A percentile compares a stretch with the other conserved stretches of the same genome.
phyloP scores from a whole-genome alignment of 2,888 invertebrate species.

The Parascotia fuliginaria region DNA sequence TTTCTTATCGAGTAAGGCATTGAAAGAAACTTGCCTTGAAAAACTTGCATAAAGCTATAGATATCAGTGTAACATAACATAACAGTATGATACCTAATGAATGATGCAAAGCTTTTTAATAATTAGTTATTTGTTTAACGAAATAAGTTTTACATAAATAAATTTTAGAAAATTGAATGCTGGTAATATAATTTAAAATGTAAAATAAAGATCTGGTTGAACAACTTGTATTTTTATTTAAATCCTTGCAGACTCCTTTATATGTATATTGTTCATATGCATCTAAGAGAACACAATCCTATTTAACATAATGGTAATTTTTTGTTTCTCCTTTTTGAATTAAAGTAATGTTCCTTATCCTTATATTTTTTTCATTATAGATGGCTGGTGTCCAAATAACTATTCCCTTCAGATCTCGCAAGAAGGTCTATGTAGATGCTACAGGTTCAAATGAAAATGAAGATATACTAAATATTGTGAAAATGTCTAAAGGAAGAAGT shows the following conservation, averaged over 20 bases:
- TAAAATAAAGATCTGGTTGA: slow-evolving; percentile 28
- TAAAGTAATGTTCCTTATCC: too few relatives aligned
- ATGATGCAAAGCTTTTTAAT: slow-evolving; percentile 2
- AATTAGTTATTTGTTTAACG: slow-evolving; percentile 11
- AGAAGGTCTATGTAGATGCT: slow-evolving; percentile 63
- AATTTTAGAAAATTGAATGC: slow-evolving; percentile 14
- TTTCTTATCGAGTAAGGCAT: neutral
- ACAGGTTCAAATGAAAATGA: slow-evolving; percentile 64
- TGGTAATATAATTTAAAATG: slow-evolving; percentile 28
- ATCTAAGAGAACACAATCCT: too few relatives aligned
- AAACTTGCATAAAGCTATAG: neutral
- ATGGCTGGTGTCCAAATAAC: slow-evolving; percentile 79
- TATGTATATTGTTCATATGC: neutral
- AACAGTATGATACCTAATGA: neutral
- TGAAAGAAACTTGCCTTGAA: neutral
- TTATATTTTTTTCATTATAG: slow-evolving; percentile 47
- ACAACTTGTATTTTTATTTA: slow-evolving; percentile 1
- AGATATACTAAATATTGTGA: slow-evolving; percentile 52
- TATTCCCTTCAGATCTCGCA: slow-evolving; percentile 80
- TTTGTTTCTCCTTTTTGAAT: too few relatives aligned
- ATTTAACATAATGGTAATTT: too few relatives aligned
- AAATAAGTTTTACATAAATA: slow-evolving; percentile 12
- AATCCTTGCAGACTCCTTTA: neutral
- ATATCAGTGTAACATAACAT: neutral
- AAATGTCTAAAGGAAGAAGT: slow-evolving; percentile 30